Conservation (phyloP, 2,113 vertebrate genomes). For the Osmerus eperlanus region DNA sequence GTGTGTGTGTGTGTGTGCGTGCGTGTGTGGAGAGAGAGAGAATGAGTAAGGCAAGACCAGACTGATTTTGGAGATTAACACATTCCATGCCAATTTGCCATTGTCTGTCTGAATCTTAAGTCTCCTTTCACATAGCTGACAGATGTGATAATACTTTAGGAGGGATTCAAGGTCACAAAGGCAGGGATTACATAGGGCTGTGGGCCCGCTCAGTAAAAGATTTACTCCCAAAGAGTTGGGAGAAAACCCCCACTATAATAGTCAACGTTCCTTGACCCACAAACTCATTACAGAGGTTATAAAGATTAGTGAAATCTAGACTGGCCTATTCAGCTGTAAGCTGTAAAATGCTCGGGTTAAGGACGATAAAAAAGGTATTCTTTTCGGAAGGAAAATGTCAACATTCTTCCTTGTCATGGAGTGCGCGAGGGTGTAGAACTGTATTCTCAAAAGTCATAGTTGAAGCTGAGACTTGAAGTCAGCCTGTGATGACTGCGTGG, state of each 20-base stretch:
- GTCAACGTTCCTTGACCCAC: constrained; percentile 17
- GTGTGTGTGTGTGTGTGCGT: constrained; percentile 15
- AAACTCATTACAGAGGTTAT: neutral
- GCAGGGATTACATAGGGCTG: constrained; percentile 43
- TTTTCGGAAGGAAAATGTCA: too few species aligned
- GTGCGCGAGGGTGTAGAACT: neutral
- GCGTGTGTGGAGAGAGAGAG: neutral
- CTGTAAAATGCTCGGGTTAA: too few species aligned
- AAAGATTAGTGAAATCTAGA: neutral
- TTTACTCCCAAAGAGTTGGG: constrained; percentile 15
- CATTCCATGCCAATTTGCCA: constrained; percentile 39
- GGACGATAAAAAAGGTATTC: too few species aligned
- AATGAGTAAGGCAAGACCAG: constrained; percentile 35
- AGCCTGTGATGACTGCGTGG: neutral
- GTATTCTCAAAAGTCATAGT: neutral
- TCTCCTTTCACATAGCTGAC: constrained; percentile 53
- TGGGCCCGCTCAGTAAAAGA: constrained; percentile 23
- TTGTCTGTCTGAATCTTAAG: constrained; percentile 46
- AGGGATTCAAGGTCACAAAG: constrained; percentile 50
- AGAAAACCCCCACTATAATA: constrained; percentile 25
- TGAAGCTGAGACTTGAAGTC: neutral
- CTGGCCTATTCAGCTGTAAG: neutral
- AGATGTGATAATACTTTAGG: constrained; percentile 44
- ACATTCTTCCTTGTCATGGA: too few species aligned
- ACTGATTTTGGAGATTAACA: constrained; percentile 58